Evolutionary conservation across 30 jellyfish, hydroid and myxozoan species (phyloP).

Genomic region (Aurelia coerulea): DNA sequence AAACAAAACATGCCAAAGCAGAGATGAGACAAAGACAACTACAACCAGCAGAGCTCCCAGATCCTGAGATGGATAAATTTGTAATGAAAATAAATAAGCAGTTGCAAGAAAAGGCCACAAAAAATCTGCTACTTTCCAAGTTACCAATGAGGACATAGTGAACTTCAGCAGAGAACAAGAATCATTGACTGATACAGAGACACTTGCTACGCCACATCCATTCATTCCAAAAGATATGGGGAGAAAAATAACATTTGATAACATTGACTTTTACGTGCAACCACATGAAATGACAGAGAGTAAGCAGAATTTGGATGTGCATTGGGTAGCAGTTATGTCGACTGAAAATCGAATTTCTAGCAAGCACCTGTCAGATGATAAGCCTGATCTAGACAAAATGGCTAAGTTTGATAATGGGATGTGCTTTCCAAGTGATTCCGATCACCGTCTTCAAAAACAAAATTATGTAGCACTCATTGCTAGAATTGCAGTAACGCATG

Average conservation of each 20-base stretch:
- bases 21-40: too few species aligned
- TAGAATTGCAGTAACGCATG: neutral
- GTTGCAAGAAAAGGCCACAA: too few species aligned
- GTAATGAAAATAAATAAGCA: neutral
- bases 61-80: neutral
- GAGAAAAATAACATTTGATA: slow-evolving; percentile 24
- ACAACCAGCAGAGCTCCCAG: too few species aligned
- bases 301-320: slow-evolving; percentile 16
- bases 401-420: neutral
- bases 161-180: too few species aligned
- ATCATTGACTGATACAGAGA: too few species aligned
- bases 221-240: neutral
- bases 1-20: too few species aligned
- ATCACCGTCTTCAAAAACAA: slow-evolving; percentile 6
- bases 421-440: neutral
- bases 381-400: neutral
- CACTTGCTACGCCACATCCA: too few species aligned
- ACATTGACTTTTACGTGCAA: slow-evolving; percentile 13
- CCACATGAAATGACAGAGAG: slow-evolving; percentile 31
- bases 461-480: slow-evolving; percentile 9
- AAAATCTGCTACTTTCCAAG: too few species aligned
- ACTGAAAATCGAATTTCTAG: slow-evolving; percentile 22
- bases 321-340: slow-evolving; percentile 42
- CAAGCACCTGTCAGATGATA: slow-evolving; percentile 18
- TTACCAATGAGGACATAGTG: too few species aligned